These are phyloP conservation scores for Oreochromis grahami DNA, from an alignment of 2,797 vertebrate genomes.

Conservation along the genomic window DNA sequence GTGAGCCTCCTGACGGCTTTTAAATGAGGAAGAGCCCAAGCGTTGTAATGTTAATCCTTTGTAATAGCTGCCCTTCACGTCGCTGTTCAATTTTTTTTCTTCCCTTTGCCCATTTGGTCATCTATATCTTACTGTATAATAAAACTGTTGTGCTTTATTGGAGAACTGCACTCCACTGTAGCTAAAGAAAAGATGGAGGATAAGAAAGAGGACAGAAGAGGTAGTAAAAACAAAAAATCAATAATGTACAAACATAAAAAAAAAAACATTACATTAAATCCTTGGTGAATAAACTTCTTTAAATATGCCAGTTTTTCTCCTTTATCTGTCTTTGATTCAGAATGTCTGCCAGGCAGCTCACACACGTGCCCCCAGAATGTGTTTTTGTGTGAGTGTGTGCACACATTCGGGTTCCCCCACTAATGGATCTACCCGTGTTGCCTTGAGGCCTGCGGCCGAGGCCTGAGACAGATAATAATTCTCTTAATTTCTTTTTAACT, in stretches of 20 bases:
- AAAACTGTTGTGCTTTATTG: conserved; percentile 31
- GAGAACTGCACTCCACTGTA: neutral
- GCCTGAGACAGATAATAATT: conserved; percentile 69
- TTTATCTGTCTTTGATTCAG: neutral
- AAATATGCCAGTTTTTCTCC: conserved; percentile 21
- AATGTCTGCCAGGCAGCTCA: neutral
- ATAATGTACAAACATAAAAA: conserved; percentile 31
- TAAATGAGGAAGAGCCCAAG: conserved; percentile 2
- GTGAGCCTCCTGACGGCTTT: conserved; percentile 8
- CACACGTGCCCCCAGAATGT: neutral
- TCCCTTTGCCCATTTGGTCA: conserved; percentile 5
- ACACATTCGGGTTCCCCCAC: neutral
- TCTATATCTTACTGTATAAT: conserved; percentile 14
- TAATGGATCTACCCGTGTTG: conserved; percentile 48
- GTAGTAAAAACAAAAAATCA: conserved; percentile 8
- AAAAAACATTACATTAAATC: conserved; percentile 21
- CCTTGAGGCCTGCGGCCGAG: conserved; percentile 38
- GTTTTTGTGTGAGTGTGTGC: neutral
- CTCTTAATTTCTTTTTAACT: conserved; percentile 82
- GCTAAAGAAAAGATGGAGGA: conserved; percentile 31
- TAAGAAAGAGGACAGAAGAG: neutral
- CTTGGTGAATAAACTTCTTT: conserved; percentile 20
- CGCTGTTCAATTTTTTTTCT: neutral
- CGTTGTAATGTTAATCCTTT: neutral
- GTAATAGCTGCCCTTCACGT: neutral